Evolutionary conservation across 1,140 invertebrate species (phyloP), one percentile per base, ranked within the genome.

Genomic region (Ectropis grisescens): DNA sequence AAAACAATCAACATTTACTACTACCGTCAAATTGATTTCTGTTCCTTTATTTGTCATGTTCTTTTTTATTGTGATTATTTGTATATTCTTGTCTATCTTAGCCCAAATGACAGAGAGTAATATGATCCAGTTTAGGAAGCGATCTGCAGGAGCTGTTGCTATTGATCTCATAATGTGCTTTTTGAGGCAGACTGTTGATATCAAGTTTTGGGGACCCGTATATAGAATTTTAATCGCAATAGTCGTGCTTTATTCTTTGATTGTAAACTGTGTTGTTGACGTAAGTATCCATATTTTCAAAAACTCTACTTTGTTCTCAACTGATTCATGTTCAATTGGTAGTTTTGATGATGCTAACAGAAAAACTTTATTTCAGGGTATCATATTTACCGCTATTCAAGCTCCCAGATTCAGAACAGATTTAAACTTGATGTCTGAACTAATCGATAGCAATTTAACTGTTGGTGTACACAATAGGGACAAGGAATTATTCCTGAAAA

Each of bases 131-230:
- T n/a, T n/a, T n/a, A n/a, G n/a, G n/a, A 61, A 45, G 5, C 45
- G 49, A 39, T 42, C 51, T 0, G 36, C 33, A 5, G 53, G 53
- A 15, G 52, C 41, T n/a, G 64, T 55, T 23, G 16, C 58, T 11
- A 27, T 78, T n/a, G 64, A 75, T 30, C 33, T 81, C 13, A 23
- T 75, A 6, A 79, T 75, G 40, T 81, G 71, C 37, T 76, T 81
- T 11, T 58, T 81, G 31, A 56, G 64, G 30, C 76, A 81, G 40
- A 76, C 72, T 3, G 64, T 67, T 3, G 58, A 72, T 25, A 53
- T 76, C 3, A 67, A 57, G 47, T 75, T 70, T 39, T 33, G 42
- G 11, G 72, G 72, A n/a, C 57, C 52, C 1, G 45, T 68, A 12
- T 81, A 65, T 15, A 62, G 74, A 51, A 49, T 41, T 22, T 33